These are phyloP conservation scores for Cairina moschata DNA, from an alignment of 2,113 vertebrate genomes.

Conservation along the genomic window DNA sequence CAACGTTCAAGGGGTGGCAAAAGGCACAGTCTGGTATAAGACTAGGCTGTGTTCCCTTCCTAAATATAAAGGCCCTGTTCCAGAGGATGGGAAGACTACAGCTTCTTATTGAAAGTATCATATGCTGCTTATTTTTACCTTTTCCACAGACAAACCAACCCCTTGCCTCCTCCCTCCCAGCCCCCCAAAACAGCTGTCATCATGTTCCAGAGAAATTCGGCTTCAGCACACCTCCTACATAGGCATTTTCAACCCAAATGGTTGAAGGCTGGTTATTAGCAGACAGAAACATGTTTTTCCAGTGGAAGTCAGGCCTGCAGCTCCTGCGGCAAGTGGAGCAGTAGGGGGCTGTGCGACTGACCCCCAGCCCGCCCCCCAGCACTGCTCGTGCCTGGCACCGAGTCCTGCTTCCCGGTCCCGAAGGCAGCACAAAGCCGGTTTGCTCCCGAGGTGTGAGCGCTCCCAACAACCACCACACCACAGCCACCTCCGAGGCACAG, in stretches of 20 bases:
- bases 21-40: constrained; percentile 33
- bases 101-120: not conserved
- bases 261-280: not conserved
- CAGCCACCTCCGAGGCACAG: constrained; percentile 23
- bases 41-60: not conserved
- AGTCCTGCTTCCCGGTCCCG: accelerated
- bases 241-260: not conserved
- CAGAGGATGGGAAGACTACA: not conserved
- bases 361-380: accelerated
- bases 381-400: not conserved
- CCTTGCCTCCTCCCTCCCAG: not conserved
- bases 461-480: not conserved
- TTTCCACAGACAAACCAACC: not conserved
- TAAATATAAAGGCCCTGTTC: not conserved
- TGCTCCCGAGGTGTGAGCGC: not conserved
- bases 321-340: not conserved
- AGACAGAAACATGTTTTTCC: not conserved
- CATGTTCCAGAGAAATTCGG: not conserved
- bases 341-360: not conserved
- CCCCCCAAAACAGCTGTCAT: not conserved
- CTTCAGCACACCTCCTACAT: not conserved
- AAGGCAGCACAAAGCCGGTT: not conserved
- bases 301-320: not conserved
- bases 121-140: not conserved
- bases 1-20: constrained; percentile 5